phyloP scores from a whole-genome alignment of 2,888 invertebrate genomes.

The Drosophila algonquin region DNA sequence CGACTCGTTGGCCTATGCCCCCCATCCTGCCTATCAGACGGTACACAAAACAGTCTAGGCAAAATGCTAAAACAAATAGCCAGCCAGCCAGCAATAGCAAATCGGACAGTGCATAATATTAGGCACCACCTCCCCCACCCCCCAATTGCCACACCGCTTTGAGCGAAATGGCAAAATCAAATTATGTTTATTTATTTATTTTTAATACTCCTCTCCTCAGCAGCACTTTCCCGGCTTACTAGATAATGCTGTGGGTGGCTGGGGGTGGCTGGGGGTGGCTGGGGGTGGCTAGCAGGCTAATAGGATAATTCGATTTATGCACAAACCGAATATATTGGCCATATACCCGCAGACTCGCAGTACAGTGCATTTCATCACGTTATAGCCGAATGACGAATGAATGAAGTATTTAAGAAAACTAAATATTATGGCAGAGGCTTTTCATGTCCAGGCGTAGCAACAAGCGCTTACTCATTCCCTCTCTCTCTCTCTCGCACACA shows the following conservation, averaged over 20 bases:
- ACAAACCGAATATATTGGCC: slow-evolving; percentile 34
- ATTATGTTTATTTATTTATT: slow-evolving; percentile 62
- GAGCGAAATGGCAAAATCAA: slow-evolving; percentile 39
- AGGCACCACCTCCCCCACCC: slow-evolving; percentile 25
- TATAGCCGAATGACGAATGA: neutral
- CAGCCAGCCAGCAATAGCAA: slow-evolving; percentile 33
- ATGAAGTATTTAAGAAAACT: too few relatives aligned
- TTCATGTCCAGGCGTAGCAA: too few relatives aligned
- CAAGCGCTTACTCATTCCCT: too few relatives aligned
- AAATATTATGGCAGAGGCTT: too few relatives aligned
- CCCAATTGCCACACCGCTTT: neutral
- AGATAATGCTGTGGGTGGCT: slow-evolving; percentile 28
- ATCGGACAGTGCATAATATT: slow-evolving; percentile 62
- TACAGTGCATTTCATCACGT: slow-evolving; percentile 8
- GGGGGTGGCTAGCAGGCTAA: slow-evolving; percentile 19
- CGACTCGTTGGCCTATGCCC: slow-evolving; percentile 39
- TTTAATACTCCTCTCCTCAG: slow-evolving; percentile 49
- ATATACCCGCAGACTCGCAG: neutral
- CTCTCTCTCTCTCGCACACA: too few relatives aligned
- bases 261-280: slow-evolving; percentile 1
- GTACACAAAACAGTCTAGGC: slow-evolving; percentile 69
- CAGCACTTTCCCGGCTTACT: neutral
- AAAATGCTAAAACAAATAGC: slow-evolving; percentile 68
- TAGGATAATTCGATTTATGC: slow-evolving; percentile 36
- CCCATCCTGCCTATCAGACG: slow-evolving; percentile 41